Conservation (phyloP, 2,888 invertebrate genomes). For the Aporophyla lueneburgensis region DNA sequence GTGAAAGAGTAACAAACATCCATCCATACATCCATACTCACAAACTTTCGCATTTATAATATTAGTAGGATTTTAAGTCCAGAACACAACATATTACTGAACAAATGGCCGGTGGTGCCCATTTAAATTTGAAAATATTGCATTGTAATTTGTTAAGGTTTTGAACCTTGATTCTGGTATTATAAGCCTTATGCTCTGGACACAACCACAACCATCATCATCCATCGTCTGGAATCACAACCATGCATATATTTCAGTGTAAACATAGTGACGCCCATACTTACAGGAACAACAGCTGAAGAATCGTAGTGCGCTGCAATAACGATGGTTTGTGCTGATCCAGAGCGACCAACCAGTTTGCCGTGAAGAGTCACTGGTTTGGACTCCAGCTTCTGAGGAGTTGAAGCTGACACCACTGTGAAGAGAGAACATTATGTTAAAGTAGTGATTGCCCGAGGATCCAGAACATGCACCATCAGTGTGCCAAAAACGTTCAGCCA, state of each 20-base stretch:
- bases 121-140: neutral
- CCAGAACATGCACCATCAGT: neutral
- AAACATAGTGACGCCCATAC: constrained; percentile 71
- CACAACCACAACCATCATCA: too few species aligned
- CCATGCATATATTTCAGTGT: too few species aligned
- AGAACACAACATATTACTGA: neutral
- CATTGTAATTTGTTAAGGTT: neutral
- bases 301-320: constrained; percentile 98
- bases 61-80: too few species aligned
- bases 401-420: constrained; percentile 93
- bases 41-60: too few species aligned
- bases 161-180: neutral
- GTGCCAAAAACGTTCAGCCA: neutral
- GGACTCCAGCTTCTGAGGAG: constrained; percentile 94
- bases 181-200: too few species aligned
- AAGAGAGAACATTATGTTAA: neutral
- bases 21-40: too few species aligned
- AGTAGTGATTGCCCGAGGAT: neutral
- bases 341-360: constrained; percentile 94
- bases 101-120: neutral
- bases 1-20: too few species aligned
- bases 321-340: constrained; percentile 96
- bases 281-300: constrained; percentile 97
- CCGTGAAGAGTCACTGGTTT: constrained; percentile 97
- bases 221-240: too few species aligned